Conservation (phyloP, 1,140 invertebrate genomes). For the Scaptomyza pallida region DNA sequence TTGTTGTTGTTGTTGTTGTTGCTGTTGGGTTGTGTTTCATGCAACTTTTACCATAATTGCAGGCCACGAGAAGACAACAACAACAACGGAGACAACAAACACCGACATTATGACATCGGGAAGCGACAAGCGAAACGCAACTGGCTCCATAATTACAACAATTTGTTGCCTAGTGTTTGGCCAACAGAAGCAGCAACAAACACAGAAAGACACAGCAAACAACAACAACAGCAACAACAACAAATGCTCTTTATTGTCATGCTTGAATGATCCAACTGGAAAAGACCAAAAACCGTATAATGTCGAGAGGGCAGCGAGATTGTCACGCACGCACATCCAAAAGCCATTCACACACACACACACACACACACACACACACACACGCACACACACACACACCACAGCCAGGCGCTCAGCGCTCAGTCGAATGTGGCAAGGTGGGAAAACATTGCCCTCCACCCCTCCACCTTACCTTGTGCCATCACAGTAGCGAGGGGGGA, state of each 20-base stretch:
- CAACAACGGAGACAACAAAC: constrained; percentile 28
- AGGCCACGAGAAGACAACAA: constrained; percentile 34
- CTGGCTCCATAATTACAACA: constrained; percentile 77
- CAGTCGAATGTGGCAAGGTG: constrained; percentile 49
- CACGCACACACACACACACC: constrained; percentile 39
- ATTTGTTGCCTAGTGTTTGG: constrained; percentile 81
- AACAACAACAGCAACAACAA: constrained; percentile 37
- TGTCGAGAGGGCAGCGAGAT: constrained; percentile 37
- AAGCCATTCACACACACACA: constrained; percentile 67
- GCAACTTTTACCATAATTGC: constrained; percentile 82
- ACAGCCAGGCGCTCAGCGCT: no score
- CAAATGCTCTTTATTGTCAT: constrained; percentile 74
- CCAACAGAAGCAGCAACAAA: constrained; percentile 54
- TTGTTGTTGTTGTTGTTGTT: constrained; percentile 31
- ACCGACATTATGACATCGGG: constrained; percentile 76
- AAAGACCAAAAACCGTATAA: constrained; percentile 37
- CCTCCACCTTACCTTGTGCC: no score
- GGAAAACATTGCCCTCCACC: constrained; percentile 46
- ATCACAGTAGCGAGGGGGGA: not conserved
- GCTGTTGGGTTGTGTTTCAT: constrained; percentile 54
- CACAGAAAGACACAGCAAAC: constrained; percentile 22
- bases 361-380: no score
- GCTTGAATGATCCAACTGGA: constrained; percentile 79
- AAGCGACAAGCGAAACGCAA: constrained; percentile 81
- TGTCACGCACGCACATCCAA: constrained; percentile 54